phyloP scores from a whole-genome alignment of 1,140 invertebrate genomes.

The Amyelois transitella region DNA sequence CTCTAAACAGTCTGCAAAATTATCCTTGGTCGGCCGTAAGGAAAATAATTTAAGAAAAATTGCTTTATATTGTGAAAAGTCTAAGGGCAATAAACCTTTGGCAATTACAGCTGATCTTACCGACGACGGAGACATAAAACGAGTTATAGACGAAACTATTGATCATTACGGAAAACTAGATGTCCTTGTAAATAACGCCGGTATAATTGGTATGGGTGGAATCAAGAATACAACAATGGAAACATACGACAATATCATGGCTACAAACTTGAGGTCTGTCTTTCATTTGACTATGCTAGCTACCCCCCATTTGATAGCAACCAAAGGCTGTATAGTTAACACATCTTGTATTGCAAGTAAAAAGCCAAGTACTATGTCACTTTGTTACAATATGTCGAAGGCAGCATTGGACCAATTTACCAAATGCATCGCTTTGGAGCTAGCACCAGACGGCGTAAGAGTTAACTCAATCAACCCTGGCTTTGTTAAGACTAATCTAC shows the following conservation, averaged over 20 bases:
- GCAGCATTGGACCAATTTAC: slow-evolving; percentile 89
- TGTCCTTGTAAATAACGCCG: slow-evolving; percentile 86
- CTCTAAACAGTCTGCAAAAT: slow-evolving; percentile 82
- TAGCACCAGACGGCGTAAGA: slow-evolving; percentile 77
- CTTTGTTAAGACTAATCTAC: slow-evolving; percentile 75
- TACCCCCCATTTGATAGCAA: slow-evolving; percentile 82
- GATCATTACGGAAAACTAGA: slow-evolving; percentile 79
- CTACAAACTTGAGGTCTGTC: slow-evolving; percentile 83
- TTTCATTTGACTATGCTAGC: slow-evolving; percentile 85
- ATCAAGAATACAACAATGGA: slow-evolving; percentile 84
- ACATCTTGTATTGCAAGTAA: slow-evolving; percentile 85
- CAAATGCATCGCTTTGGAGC: slow-evolving; percentile 80
- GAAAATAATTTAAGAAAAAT: slow-evolving; percentile 75
- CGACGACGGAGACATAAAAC: slow-evolving; percentile 76
- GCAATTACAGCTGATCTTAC: slow-evolving; percentile 81
- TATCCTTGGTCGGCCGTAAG: slow-evolving; percentile 87
- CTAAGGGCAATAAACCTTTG: slow-evolving; percentile 51
- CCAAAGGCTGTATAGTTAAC: slow-evolving; percentile 86
- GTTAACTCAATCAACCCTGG: slow-evolving; percentile 87
- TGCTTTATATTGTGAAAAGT: slow-evolving; percentile 77
- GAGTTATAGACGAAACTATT: slow-evolving; percentile 77
- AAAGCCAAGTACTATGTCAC: slow-evolving; percentile 78
- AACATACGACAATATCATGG: slow-evolving; percentile 83
- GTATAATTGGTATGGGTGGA: slow-evolving; percentile 80
- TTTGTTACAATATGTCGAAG: slow-evolving; percentile 89